phyloP scores from a whole-genome alignment of 2,888 invertebrate genomes.

The Apeira syringaria region DNA sequence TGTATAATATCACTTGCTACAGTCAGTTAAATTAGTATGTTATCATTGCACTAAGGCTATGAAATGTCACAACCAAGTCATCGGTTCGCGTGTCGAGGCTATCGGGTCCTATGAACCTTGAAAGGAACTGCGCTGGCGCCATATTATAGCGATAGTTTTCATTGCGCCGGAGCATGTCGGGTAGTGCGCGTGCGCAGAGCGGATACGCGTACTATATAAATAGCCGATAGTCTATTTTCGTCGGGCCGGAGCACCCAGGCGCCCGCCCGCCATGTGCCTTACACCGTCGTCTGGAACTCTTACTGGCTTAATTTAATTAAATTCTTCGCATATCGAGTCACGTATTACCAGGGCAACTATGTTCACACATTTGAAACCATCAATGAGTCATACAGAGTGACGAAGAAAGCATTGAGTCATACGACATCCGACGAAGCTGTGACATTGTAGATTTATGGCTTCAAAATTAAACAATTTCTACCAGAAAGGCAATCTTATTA shows the following conservation, averaged over 20 bases:
- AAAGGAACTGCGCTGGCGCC: conserved; percentile 42
- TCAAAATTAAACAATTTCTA: not conserved
- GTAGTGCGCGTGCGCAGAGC: conserved; percentile 68
- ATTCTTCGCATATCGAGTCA: conserved; percentile 62
- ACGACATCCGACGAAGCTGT: not conserved
- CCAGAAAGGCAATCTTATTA: not conserved
- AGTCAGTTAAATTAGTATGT: conserved; percentile 1
- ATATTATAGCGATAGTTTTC: conserved; percentile 47
- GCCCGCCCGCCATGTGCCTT: conserved; percentile 74
- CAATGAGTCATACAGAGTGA: conserved; percentile 25
- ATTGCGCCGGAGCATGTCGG: conserved; percentile 44
- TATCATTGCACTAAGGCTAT: conserved; percentile 6
- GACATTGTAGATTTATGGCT: conserved; percentile 1
- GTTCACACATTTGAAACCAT: conserved; percentile 14
- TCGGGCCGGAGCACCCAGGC: conserved; percentile 66
- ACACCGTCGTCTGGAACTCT: conserved; percentile 61
- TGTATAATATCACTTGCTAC: conserved; percentile 11
- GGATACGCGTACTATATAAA: conserved; percentile 76
- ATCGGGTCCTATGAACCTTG: conserved; percentile 17
- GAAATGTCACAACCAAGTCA: not conserved
- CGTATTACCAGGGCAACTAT: conserved; percentile 32
- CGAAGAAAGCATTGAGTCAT: conserved; percentile 24
- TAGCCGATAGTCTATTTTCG: conserved; percentile 75
- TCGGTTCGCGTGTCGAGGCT: conserved; percentile 3
- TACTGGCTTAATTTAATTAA: conserved; percentile 64